Evolutionary conservation across 2,797 vertebrate species (phyloP), one percentile per base, ranked within the genome.

Genomic region (Rhyacichthys aspro): DNA sequence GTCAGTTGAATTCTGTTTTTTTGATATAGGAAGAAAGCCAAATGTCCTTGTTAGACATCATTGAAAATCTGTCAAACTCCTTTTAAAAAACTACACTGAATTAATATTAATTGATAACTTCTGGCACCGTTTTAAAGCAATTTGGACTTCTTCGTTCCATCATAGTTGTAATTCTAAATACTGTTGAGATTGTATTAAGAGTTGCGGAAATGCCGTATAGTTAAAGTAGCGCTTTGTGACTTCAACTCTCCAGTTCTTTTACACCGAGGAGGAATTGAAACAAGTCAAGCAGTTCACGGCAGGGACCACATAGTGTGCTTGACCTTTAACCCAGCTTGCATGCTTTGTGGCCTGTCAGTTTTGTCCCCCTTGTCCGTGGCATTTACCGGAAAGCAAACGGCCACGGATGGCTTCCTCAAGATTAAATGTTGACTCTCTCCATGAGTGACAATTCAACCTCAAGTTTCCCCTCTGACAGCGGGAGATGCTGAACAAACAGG

Each of bases 391-490:
- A 82, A 82, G 50, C 76, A 82, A 83, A 78, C 64, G 7, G 59
- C 59, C 73, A 74, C 48, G 73, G 79, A 73, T 78, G 83, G 70
- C 81, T 84, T 81, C 76, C 86, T 63, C 75, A 0, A 77, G 83
- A 89, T 89, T 86, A 84, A 89, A 90, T 90, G 88, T 91, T 88
- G 86, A 87, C 88, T 88, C 67, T 80, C 59, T 57, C 72, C 52
- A n/a, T 42, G 44, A 49, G 68, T 72, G 79, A 81, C 79, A 84
- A 65, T 86, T 80, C 76, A n/a, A 76, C 59, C 79, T 76, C 69
- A 47, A 76, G 85, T 81, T 72, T 68, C 66, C 70, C 47, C 67
- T 48, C 76, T 50, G 81, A 88, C 83, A 83, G 84, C 78, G 3
- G 71, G 71, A 78, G 77, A 72, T 55, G 65, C 73, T 67, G 79